Conservation (phyloP, 2,113 vertebrate genomes). For the Pteropus alecto region DNA sequence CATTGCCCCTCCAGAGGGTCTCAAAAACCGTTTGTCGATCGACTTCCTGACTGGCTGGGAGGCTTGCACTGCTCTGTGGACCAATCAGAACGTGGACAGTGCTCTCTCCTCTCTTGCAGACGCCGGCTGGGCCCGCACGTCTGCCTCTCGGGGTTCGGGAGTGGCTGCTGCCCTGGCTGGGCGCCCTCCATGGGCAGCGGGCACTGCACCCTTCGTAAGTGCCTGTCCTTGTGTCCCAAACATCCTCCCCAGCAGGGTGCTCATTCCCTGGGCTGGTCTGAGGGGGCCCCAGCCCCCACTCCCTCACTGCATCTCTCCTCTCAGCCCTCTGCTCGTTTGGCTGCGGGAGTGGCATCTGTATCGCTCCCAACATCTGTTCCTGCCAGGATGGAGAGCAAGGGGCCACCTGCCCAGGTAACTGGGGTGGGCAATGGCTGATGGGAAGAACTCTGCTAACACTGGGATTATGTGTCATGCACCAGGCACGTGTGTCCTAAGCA, state of each 20-base stretch:
- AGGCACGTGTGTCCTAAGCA: neutral
- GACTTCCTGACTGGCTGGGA: neutral
- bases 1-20: neutral
- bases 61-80: neutral
- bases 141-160: constrained; percentile 84
- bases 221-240: neutral
- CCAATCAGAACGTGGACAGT: neutral
- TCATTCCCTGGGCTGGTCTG: neutral
- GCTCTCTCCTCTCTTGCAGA: constrained; percentile 69
- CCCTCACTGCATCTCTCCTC: neutral
- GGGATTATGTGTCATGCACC: neutral
- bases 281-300: neutral
- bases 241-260: neutral
- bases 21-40: neutral
- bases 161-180: constrained; percentile 87
- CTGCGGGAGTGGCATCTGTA: constrained; percentile 83
- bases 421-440: neutral
- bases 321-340: constrained; percentile 86
- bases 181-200: constrained; percentile 81
- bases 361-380: constrained; percentile 86
- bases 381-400: constrained; percentile 85
- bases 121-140: constrained; percentile 85
- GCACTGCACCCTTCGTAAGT: constrained; percentile 87
- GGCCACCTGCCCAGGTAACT: constrained; percentile 86
- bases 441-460: neutral